Base-by-base conservation (phyloP, 2,888 invertebrate species). In the Meteorus colon region DNA sequence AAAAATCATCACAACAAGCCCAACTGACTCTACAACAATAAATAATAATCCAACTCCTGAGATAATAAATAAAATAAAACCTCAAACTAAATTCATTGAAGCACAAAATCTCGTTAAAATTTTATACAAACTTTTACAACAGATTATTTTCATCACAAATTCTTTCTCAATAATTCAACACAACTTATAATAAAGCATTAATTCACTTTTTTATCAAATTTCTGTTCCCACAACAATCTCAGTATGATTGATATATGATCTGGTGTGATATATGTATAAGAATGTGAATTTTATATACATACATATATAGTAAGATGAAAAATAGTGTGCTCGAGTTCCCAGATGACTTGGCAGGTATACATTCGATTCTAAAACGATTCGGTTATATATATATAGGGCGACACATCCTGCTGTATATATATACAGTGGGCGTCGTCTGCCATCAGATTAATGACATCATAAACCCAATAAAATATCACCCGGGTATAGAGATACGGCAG, bases 361-460 rank as follows among this genome's bases (percentile, higher is more conserved):
- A 62, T 24, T 65, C 48, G 41, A 41, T 41, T 41, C 41, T 41
- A 41, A 41, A 41, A 41, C 31, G 59, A 65, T 59, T 74, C 60
- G 24, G 37, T 45, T 34, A 65, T 16, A 34, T 14, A 65, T 31
- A 41, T 67, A 37, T 67, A 67, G 55, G 63, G 75, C 74, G 75
- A 85, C 86, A 73, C 45, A 67, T 48, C 24, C 19, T 73, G 65
- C 55, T 55, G 14, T 59, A 55, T 55, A 55, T 55, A 55, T 55
- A 19, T 55, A 24, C n/a, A 63, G 75, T 76, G 76, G 76, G 76
- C 76, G 76, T 76, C 73, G 19, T 66, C 24, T 71, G 45, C 60
- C 87, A 89, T 87, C 87, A 88, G 88, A 89, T 89, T 88, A 89
- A 89, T 89, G 89, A 88, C 88, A 86, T 87, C 89, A 88, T 89